phyloP scores from a whole-genome alignment of 2,797 vertebrate species.

The Xenops minutus region DNA sequence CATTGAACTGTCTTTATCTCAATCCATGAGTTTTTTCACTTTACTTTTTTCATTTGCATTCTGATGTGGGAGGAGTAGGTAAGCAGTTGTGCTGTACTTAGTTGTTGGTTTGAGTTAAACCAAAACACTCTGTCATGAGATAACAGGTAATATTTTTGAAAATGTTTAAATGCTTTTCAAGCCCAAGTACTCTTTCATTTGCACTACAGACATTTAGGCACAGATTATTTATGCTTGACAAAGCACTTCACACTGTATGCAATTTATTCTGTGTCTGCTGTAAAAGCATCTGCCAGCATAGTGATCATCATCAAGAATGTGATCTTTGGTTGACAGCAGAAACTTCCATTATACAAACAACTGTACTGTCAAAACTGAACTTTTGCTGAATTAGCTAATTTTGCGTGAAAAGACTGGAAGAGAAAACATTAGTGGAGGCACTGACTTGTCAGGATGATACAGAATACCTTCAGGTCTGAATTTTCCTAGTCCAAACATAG shows the following conservation, averaged over 20 bases:
- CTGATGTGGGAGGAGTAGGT: background rate
- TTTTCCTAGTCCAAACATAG: background rate
- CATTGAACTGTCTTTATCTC: background rate
- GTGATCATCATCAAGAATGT: background rate
- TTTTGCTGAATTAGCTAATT: constrained; percentile 16
- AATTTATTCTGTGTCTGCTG: constrained; percentile 18
- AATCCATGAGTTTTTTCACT: background rate
- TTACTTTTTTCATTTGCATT: background rate
- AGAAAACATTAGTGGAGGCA: background rate
- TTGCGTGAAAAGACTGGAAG: background rate
- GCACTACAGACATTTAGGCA: background rate
- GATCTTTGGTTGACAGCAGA: background rate
- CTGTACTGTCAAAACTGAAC: background rate
- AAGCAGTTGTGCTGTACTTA: background rate
- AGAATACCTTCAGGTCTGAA: background rate
- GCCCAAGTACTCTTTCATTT: background rate
- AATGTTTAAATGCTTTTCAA: background rate
- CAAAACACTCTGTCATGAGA: background rate
- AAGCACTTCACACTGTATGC: background rate
- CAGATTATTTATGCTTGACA: background rate
- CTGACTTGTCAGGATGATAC: background rate
- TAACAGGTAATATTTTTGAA: background rate
- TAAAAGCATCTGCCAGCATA: background rate
- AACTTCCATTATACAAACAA: background rate
- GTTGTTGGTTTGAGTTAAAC: background rate